These are phyloP conservation scores for Acromyrmex echinatior DNA, from an alignment of 1,140 invertebrate species.

Conservation along the genomic window DNA sequence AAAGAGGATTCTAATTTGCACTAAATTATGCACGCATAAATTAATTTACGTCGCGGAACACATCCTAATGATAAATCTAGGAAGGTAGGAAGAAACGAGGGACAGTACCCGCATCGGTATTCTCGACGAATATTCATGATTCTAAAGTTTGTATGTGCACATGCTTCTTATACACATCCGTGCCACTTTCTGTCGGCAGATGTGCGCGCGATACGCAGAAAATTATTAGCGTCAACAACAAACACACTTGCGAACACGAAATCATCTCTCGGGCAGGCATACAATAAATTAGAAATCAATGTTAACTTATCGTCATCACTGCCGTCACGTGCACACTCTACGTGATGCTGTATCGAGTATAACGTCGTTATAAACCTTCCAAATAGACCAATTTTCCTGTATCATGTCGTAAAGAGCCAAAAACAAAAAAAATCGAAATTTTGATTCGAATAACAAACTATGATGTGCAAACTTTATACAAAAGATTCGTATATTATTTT, in stretches of 20 bases:
- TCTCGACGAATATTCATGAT: neutral
- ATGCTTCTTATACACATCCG: slow-evolving; percentile 35
- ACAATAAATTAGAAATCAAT: slow-evolving; percentile 81
- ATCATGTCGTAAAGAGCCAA: neutral
- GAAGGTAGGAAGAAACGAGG: slow-evolving; percentile 12
- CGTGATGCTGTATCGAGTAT: slow-evolving; percentile 60
- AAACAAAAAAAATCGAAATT: neutral
- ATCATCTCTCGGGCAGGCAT: slow-evolving; percentile 56
- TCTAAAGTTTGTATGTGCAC: slow-evolving; percentile 14
- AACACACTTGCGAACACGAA: slow-evolving; percentile 30
- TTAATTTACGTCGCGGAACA: neutral
- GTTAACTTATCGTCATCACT: slow-evolving; percentile 58
- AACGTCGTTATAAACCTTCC: neutral
- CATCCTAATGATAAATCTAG: neutral
- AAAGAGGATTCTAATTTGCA: slow-evolving; percentile 4
- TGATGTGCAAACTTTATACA: neutral
- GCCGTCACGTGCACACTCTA: slow-evolving; percentile 22
- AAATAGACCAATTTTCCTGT: slow-evolving; percentile 3
- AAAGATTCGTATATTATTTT: neutral
- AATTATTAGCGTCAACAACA: slow-evolving; percentile 38
- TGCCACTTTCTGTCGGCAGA: slow-evolving; percentile 11
- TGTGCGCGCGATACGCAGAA: neutral
- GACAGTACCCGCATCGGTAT: neutral
- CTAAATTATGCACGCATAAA: neutral
- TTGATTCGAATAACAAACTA: neutral